Percentiles rank a stretch among this genome's conserved stretches.
Evolutionary conservation across 2,113 vertebrate species (phyloP).

Genomic region (Dendropsophus ebraccatus): DNA sequence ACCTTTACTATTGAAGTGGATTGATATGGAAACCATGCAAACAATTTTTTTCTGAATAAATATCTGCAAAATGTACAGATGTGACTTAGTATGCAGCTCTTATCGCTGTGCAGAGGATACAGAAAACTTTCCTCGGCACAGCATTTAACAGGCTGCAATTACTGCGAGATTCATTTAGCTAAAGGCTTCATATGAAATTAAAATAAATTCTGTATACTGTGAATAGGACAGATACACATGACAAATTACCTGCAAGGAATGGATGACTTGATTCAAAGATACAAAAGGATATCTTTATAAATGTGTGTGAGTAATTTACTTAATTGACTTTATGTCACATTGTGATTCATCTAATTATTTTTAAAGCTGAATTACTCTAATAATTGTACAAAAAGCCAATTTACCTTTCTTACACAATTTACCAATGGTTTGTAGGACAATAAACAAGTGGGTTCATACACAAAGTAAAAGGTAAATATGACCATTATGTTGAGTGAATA

Average conservation of each 20-base stretch:
- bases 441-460: not conserved
- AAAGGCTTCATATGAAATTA: not conserved
- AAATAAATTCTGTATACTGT: constrained; percentile 2
- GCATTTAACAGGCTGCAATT: constrained; percentile 17
- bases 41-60: constrained; percentile 43
- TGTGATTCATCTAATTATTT: not conserved
- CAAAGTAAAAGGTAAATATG: no score
- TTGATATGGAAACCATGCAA: constrained; percentile 43
- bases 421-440: not conserved
- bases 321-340: not conserved
- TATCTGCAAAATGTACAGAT: constrained; percentile 47
- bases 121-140: not conserved
- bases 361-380: not conserved
- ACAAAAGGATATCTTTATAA: not conserved
- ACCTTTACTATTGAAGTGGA: constrained; percentile 57
- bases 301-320: not conserved
- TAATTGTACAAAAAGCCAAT: not conserved
- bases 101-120: not conserved
- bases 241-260: constrained; percentile 1
- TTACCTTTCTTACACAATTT: not conserved
- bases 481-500: no score
- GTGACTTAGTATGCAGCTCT: constrained; percentile 31
- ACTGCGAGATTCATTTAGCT: not conserved
- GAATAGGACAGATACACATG: constrained; percentile 7
- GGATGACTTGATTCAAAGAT: not conserved